These are phyloP conservation scores for Ylistrum balloti DNA, from an alignment of 1,140 invertebrate species.

Conservation along the genomic window DNA sequence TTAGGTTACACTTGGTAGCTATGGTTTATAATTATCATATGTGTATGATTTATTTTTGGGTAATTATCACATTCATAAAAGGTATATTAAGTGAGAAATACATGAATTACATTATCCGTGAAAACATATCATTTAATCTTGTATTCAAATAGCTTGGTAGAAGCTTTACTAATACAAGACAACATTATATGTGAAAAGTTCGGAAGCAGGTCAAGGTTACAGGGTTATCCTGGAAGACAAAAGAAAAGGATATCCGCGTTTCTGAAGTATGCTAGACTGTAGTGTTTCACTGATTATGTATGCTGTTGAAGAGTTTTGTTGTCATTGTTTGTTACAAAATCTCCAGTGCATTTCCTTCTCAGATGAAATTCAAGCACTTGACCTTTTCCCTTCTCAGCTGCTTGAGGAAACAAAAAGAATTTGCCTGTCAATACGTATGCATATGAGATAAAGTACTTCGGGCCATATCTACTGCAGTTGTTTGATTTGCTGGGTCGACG, in stretches of 20 bases:
- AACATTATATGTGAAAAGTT: not conserved
- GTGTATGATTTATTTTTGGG: no score
- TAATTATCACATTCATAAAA: no score
- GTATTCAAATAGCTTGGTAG: no score
- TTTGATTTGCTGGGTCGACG: no score
- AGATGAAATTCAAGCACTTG: not conserved
- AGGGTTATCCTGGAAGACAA: not conserved
- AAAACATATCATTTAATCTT: no score
- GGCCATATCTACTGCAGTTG: no score
- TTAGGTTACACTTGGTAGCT: no score
- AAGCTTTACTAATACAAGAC: no score
- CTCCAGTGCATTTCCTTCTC: not conserved
- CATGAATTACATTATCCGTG: no score
- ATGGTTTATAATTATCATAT: no score
- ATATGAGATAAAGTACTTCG: no score
- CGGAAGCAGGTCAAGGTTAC: not conserved
- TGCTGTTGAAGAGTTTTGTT: not conserved
- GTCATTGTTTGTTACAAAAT: not conserved
- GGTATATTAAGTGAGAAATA: no score
- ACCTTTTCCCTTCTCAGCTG: not conserved
- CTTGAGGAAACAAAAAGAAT: not conserved
- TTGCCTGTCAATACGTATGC: not conserved
- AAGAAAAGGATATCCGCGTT: not conserved
- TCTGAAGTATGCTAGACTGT: not conserved
- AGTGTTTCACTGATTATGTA: not conserved